Evolutionary conservation across 2,113 vertebrate genomes (phyloP).

Genomic region (Leucosticte australis): DNA sequence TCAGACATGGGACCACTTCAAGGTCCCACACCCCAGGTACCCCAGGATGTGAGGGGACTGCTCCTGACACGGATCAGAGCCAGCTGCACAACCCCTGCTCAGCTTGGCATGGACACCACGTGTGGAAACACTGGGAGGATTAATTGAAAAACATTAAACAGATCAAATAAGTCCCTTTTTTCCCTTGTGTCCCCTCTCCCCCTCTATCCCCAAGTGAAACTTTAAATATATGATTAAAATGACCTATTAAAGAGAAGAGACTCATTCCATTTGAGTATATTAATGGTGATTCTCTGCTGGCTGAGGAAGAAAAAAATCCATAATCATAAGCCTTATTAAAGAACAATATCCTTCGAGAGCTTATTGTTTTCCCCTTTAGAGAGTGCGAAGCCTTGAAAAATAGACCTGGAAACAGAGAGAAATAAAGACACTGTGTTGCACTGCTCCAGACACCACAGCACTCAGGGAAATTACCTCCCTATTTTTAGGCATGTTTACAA

Average conservation of each 20-base stretch:
- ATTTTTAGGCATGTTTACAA: constrained; percentile 37
- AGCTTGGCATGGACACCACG: rapidly evolving
- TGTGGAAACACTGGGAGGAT: rapidly evolving
- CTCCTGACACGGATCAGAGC: rapidly evolving
- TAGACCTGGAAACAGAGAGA: not conserved
- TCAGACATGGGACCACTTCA: rapidly evolving
- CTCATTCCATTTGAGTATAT: constrained; percentile 22
- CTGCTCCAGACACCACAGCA: not conserved
- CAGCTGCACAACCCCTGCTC: not conserved
- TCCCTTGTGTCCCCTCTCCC: not conserved
- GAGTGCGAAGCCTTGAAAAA: constrained; percentile 27
- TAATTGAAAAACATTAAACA: not conserved
- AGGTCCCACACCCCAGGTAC: not conserved
- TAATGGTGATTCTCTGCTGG: not conserved
- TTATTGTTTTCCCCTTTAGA: constrained; percentile 27
- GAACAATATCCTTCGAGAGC: constrained; percentile 16
- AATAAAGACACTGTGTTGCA: not conserved
- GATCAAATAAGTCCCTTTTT: not conserved
- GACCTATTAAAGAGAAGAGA: constrained; percentile 15
- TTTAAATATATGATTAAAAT: constrained; percentile 32
- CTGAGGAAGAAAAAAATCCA: constrained; percentile 20
- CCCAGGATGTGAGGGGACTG: not conserved
- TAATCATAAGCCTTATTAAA: constrained; percentile 59
- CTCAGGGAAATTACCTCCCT: constrained; percentile 45
- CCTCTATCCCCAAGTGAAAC: not conserved